phyloP scores from a whole-genome alignment of 1,140 invertebrate species.

The Apis dorsata region DNA sequence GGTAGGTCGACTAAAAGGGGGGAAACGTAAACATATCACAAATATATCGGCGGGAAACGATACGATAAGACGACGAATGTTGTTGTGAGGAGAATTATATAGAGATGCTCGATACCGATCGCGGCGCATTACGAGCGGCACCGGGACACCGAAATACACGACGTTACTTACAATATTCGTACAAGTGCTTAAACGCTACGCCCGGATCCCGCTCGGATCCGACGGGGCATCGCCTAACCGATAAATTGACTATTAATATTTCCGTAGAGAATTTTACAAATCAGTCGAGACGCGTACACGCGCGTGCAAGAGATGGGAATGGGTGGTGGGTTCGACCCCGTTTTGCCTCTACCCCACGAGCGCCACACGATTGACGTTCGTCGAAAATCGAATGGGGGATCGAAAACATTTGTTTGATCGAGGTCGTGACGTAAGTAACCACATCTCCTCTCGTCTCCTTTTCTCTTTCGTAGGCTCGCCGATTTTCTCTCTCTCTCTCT shows the following conservation, averaged over 20 bases:
- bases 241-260: constrained; percentile 80
- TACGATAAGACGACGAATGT: constrained; percentile 69
- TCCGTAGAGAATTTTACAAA: constrained; percentile 77
- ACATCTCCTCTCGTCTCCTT: no score
- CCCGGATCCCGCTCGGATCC: constrained; percentile 15
- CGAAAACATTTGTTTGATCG: neutral
- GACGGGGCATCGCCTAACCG: constrained; percentile 68
- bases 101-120: constrained; percentile 56
- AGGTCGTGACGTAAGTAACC: neutral
- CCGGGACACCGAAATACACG: constrained; percentile 56
- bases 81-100: constrained; percentile 73
- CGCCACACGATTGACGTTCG: neutral
- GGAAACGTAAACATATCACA: constrained; percentile 75
- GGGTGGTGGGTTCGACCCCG: no score
- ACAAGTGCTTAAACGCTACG: constrained; percentile 66
- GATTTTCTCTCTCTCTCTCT: neutral
- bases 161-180: constrained; percentile 68
- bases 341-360: neutral
- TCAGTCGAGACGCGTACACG: constrained; percentile 70
- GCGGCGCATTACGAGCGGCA: constrained; percentile 39
- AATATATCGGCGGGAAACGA: constrained; percentile 73
- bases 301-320: constrained; percentile 14
- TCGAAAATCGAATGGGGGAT: no score
- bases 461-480: neutral
- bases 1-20: constrained; percentile 23